A percentile compares a stretch with the other conserved stretches of the same genome.
phyloP scores from a whole-genome alignment of 2,888 invertebrate species.

The Sphaerophoria taeniata region DNA sequence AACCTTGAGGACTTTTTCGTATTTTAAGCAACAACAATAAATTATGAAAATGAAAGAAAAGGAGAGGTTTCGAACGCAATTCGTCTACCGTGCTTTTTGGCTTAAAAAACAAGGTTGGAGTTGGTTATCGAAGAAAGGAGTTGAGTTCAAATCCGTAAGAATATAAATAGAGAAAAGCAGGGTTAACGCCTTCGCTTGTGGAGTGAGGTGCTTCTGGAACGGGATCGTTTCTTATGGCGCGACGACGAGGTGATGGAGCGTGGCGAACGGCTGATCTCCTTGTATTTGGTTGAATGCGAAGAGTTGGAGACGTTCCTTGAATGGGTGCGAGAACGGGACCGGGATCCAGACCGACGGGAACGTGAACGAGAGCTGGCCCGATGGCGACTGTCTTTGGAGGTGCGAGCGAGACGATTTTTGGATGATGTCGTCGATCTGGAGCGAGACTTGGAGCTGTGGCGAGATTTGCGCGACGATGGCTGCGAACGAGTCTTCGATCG shows the following conservation, averaged over 20 bases:
- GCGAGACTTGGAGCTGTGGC: constrained; percentile 69
- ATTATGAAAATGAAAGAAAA: constrained; percentile 54
- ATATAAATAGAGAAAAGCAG: no score
- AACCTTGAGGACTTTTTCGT: constrained; percentile 44
- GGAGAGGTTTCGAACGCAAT: constrained; percentile 55
- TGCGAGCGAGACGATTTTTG: constrained; percentile 52
- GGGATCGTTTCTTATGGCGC: constrained; percentile 66
- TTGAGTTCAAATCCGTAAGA: no score
- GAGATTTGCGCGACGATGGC: constrained; percentile 73
- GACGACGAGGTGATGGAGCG: constrained; percentile 69
- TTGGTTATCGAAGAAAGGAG: no score
- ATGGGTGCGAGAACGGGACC: constrained; percentile 64
- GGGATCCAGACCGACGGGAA: no score
- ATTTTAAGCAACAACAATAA: constrained; percentile 72
- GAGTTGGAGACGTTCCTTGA: constrained; percentile 74
- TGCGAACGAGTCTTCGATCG: constrained; percentile 75
- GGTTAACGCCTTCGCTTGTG: constrained; percentile 69
- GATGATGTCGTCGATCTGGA: constrained; percentile 73
- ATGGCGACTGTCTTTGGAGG: constrained; percentile 50
- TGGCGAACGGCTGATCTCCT: constrained; percentile 76
- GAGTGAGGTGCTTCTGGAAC: constrained; percentile 63
- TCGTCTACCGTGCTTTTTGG: constrained; percentile 68
- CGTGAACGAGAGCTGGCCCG: constrained; percentile 62
- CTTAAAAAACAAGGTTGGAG: no score
- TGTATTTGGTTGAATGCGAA: constrained; percentile 73